Evolutionary conservation across 2,888 invertebrate species (phyloP).

Genomic region (Acronicta aceris): DNA sequence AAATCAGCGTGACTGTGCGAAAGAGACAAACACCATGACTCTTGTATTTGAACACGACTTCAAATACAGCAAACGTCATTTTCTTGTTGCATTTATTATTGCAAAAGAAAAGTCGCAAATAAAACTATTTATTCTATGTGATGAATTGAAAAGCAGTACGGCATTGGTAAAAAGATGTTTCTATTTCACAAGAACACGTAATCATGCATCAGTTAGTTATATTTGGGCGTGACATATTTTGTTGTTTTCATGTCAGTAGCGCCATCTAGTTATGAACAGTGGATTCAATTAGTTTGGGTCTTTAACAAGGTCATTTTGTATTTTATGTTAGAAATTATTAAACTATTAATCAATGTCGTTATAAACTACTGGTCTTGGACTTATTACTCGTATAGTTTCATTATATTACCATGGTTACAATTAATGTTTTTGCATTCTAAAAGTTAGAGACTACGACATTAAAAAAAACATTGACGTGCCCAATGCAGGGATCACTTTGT

Average conservation of each 20-base stretch:
- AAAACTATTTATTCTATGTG: conserved; percentile 66
- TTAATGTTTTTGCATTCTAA: neutral
- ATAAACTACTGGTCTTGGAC: too few relatives aligned
- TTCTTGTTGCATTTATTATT: conserved; percentile 83
- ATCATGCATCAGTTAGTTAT: conserved; percentile 71
- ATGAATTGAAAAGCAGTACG: conserved; percentile 81
- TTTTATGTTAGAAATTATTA: conserved; percentile 10
- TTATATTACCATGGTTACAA: neutral
- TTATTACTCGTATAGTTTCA: too few relatives aligned
- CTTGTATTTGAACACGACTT: conserved; percentile 72
- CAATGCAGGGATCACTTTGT: conserved; percentile 28
- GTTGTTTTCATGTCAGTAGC: conserved; percentile 60
- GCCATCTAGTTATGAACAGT: conserved; percentile 72
- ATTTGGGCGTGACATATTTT: conserved; percentile 81
- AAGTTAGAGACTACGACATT: neutral
- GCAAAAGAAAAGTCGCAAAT: conserved; percentile 77
- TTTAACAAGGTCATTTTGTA: conserved; percentile 51
- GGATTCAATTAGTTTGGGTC: conserved; percentile 20
- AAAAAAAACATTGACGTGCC: neutral
- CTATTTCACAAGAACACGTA: conserved; percentile 83
- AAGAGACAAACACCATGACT: conserved; percentile 71
- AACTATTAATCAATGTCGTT: too few relatives aligned
- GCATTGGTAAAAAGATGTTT: conserved; percentile 68
- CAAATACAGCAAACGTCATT: conserved; percentile 81
- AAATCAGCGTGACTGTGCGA: conserved; percentile 11